Percentiles rank a stretch among this genome's conserved stretches.
Conservation (phyloP, 2,888 invertebrate species). For the Conomelus anceps region DNA sequence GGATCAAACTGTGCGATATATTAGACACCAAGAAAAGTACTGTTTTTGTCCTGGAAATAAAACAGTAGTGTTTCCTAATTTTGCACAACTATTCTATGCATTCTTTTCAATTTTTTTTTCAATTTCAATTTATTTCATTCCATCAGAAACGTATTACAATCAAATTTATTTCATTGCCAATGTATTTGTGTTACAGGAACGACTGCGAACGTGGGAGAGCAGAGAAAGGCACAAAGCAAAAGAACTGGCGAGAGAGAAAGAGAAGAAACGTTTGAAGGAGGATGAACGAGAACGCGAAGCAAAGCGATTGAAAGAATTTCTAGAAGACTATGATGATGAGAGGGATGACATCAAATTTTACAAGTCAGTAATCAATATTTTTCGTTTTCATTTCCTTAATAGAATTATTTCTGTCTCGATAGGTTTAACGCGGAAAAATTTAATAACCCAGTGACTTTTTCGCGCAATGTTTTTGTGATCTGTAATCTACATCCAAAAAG, state of each 20-base stretch:
- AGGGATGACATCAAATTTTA: constrained; percentile 96
- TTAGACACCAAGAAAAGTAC: too few relatives aligned
- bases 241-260: constrained; percentile 83
- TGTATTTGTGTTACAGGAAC: constrained; percentile 37
- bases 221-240: constrained; percentile 83
- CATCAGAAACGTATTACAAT: too few relatives aligned
- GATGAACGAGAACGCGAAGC: constrained; percentile 88
- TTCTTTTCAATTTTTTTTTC: too few relatives aligned
- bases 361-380: constrained; percentile 51
- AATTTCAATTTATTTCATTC: too few relatives aligned
- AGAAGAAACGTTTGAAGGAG: constrained; percentile 74
- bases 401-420: not conserved
- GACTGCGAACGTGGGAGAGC: constrained; percentile 69
- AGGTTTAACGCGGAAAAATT: too few relatives aligned
- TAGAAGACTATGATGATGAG: constrained; percentile 99
- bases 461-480: too few relatives aligned
- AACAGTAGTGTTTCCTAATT: not conserved
- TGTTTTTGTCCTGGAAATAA: too few relatives aligned
- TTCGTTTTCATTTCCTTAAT: too few relatives aligned
- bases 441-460: not conserved
- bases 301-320: constrained; percentile 89
- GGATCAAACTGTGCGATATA: too few relatives aligned
- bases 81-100: not conserved
- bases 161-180: not conserved
- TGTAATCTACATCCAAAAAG: too few relatives aligned